Evolutionary conservation across 2,797 vertebrate genomes (phyloP).

Genomic region (Tragopan temminckii): DNA sequence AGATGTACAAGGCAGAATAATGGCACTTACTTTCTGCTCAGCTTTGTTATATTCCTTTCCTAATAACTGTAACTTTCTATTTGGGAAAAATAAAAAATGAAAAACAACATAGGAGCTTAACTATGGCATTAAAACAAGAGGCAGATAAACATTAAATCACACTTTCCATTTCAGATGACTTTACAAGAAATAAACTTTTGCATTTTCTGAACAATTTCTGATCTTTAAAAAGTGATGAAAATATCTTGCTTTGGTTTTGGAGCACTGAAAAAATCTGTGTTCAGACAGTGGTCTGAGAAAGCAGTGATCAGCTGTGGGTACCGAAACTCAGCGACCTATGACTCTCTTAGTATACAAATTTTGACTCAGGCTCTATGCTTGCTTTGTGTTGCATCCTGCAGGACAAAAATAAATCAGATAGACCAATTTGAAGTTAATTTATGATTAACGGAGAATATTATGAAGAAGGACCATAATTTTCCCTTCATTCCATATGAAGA

Average conservation of each 20-base stretch:
- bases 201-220: not conserved
- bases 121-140: slow-evolving; percentile 1
- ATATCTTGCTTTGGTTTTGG: not conserved
- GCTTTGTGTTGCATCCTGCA: not conserved
- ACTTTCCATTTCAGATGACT: not conserved
- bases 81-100: not conserved
- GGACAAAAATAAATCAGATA: not conserved
- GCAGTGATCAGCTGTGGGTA: not conserved
- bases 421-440: not conserved
- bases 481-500: not conserved
- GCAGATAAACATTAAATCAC: not conserved
- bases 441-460: not conserved
- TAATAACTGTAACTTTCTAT: not conserved
- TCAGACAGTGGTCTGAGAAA: not conserved
- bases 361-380: not conserved
- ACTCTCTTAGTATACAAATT: not conserved
- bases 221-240: not conserved
- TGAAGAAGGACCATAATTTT: not conserved
- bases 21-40: not conserved
- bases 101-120: not conserved
- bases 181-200: not conserved
- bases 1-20: not conserved
- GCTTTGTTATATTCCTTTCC: not conserved
- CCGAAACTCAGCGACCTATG: not conserved
- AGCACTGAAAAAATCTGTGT: not conserved